Conservation (phyloP, 2,113 vertebrate genomes). For the Piaya cayana region DNA sequence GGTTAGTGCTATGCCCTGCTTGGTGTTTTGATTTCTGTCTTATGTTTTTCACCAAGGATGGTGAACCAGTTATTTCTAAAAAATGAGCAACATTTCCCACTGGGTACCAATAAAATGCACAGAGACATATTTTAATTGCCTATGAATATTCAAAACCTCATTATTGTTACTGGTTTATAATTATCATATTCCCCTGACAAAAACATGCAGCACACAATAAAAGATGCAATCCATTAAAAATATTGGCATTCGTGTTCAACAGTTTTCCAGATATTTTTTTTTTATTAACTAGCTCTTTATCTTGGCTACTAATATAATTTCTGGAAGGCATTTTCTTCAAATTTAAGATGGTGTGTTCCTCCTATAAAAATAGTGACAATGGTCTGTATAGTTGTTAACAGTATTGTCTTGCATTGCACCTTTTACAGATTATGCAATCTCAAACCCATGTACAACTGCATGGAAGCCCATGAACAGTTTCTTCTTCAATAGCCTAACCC, state of each 20-base stretch:
- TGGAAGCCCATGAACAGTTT: not conserved
- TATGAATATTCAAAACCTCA: conserved; percentile 82
- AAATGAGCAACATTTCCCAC: conserved; percentile 67
- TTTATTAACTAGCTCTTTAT: conserved; percentile 20
- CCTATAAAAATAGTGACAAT: not conserved
- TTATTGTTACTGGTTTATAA: conserved; percentile 75
- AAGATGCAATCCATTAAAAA: conserved; percentile 70
- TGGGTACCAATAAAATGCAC: conserved; percentile 65
- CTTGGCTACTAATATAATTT: not conserved
- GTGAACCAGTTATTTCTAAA: conserved; percentile 69
- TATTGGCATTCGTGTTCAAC: conserved; percentile 62
- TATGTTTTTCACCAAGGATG: conserved; percentile 41
- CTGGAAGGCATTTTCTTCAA: not conserved
- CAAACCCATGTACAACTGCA: not conserved
- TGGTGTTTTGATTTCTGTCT: conserved; percentile 2
- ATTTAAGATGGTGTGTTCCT: not conserved
- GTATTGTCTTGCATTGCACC: not conserved
- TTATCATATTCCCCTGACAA: conserved; percentile 73
- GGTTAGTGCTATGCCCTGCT: not conserved
- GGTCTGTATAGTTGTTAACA: not conserved
- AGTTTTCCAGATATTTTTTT: not conserved
- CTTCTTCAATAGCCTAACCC: too few species aligned
- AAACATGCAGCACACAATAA: conserved; percentile 64
- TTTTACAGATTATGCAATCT: not conserved
- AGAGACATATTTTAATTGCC: conserved; percentile 75